A percentile compares a stretch with the other conserved stretches of the same genome.
Evolutionary conservation across 2,797 vertebrate species (phyloP).

Genomic region (Rousettus madagascariensis): DNA sequence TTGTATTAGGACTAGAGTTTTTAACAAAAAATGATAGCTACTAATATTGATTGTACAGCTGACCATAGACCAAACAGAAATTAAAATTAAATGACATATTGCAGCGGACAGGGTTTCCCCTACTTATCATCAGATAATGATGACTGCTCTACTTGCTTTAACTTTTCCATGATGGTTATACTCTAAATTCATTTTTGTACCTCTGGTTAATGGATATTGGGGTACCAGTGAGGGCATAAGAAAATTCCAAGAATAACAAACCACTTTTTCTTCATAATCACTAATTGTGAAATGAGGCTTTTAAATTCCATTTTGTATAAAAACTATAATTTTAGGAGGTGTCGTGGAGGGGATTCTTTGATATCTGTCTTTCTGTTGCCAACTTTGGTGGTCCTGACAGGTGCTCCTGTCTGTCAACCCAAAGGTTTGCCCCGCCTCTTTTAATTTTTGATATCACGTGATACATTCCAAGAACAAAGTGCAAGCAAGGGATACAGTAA

Average conservation of each 20-base stretch:
- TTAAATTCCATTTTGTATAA: conserved; percentile 3
- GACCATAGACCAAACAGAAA: background rate
- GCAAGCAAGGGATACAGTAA: background rate
- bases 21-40: conserved; percentile 14
- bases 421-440: background rate
- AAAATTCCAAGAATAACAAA: conserved; percentile 23
- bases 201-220: background rate
- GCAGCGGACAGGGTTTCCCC: background rate
- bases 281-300: background rate
- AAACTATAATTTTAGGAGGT: background rate
- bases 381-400: background rate
- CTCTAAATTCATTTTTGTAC: background rate
- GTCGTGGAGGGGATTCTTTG: background rate
- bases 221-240: background rate
- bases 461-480: background rate
- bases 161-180: background rate
- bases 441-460: background rate
- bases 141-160: background rate
- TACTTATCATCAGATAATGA: background rate
- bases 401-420: background rate
- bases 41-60: background rate
- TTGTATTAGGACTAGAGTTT: conserved; percentile 18
- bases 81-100: conserved; percentile 11
- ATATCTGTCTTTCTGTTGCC: background rate
- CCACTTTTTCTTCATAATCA: background rate